Evolutionary conservation across 2,888 invertebrate species (phyloP), one percentile per base, ranked within the genome.

Genomic region (Drosophila gaucha): DNA sequence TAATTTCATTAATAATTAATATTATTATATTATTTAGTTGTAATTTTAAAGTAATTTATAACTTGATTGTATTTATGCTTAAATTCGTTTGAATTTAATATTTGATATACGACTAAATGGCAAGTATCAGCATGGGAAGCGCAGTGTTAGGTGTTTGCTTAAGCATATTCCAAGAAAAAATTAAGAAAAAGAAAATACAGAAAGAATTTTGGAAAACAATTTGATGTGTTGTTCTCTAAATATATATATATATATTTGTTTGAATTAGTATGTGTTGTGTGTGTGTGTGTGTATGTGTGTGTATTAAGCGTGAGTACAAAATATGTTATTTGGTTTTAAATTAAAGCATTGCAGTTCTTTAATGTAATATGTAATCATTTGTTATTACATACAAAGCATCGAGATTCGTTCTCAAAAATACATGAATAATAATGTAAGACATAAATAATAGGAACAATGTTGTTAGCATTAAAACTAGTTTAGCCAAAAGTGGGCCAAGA

Each of bases 1-100:
- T 41, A 47, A 62, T 35, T 36, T 47, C 16, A 10, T 59, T 43
- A 10, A 18, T 44, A 39, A 31, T 54, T 38, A 8, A 46, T 50
- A 38, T 56, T 43, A 20, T 46, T 63, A 41, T 63, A 73, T 46
- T 73, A 72, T 72, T 67, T 47, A 41, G 54, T 71, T 71, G 49
- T 60, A 41, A 46, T 52, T 12, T 16, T 72, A 67, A 73, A 73
- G 59, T 74, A 65, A 65, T 67, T 60, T 31, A 51, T 72, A 76
- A 50, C 74, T 78, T 84, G 83, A 84, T 84, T 84, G 83, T 84
- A 65, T 86, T 78, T 66, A 73, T 78, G 80, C 76, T 80, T 84
- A 84, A 84, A 84, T 84, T 84, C 84, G 86, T 73, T 79, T 71
- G 82, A 83, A 86, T 84, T 86, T 80, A 86, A 84, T 75, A 52